phyloP scores from a whole-genome alignment of 2,797 vertebrate species.

The Anas acuta region DNA sequence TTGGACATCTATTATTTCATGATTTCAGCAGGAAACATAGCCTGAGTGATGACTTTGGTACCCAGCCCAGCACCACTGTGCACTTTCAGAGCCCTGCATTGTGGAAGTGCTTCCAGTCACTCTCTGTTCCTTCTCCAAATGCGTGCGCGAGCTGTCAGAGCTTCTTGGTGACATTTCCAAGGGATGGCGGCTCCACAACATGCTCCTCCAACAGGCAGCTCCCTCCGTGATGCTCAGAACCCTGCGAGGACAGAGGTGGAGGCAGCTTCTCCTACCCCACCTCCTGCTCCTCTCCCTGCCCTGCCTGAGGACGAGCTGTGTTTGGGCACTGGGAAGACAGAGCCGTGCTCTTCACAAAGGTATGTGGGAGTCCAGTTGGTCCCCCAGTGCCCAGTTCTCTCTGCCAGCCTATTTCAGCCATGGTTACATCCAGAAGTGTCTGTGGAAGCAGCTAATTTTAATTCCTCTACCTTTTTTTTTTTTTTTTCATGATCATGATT shows the following conservation, averaged over 20 bases:
- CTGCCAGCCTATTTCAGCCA: neutral
- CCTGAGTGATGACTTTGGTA: slow-evolving; percentile 54
- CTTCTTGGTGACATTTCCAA: neutral
- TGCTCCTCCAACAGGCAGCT: neutral
- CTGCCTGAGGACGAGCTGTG: neutral
- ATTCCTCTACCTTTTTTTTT: too few species aligned
- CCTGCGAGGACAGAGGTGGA: neutral
- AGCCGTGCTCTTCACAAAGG: accelerated
- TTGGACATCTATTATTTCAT: slow-evolving; percentile 59
- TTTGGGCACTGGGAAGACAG: neutral
- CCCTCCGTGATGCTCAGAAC: neutral
- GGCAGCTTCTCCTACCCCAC: neutral
- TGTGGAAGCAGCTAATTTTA: neutral
- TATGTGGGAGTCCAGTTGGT: neutral
- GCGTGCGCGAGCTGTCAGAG: neutral
- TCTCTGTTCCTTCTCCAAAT: neutral
- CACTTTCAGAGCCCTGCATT: neutral
- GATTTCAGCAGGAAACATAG: slow-evolving; percentile 41
- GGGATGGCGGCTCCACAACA: neutral
- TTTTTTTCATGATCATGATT: neutral
- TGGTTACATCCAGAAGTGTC: neutral
- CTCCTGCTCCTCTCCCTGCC: neutral
- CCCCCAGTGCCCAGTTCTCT: neutral
- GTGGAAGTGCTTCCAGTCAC: neutral
- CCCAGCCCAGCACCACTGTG: slow-evolving; percentile 41